A percentile compares a stretch with the other conserved stretches of the same genome.
phyloP scores from a whole-genome alignment of 2,113 vertebrate species.

The Pelvicachromis taeniatus region DNA sequence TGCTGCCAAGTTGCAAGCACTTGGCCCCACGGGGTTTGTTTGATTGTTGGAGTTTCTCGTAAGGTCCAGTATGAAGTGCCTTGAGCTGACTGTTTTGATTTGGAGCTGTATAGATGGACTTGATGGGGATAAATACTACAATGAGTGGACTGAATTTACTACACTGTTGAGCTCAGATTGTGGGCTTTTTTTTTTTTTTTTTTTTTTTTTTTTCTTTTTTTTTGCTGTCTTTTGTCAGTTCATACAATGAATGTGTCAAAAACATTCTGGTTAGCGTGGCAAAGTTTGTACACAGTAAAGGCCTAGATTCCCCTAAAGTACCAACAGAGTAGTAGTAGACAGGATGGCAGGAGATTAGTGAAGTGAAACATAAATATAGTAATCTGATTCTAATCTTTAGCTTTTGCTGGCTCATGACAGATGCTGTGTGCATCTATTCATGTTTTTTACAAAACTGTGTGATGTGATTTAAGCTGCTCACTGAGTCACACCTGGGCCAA shows the following conservation, averaged over 20 bases:
- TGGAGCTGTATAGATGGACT: neutral
- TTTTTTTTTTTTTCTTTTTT: too few species aligned
- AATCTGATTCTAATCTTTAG: neutral
- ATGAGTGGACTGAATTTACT: neutral
- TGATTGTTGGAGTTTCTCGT: too few species aligned
- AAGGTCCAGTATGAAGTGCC: too few species aligned
- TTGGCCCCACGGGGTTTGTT: too few species aligned
- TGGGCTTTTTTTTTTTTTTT: neutral
- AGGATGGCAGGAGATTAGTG: neutral
- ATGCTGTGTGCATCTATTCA: neutral
- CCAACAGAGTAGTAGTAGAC: neutral
- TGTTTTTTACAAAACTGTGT: neutral
- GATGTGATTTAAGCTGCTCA: neutral
- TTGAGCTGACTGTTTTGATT: neutral
- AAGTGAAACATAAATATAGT: neutral
- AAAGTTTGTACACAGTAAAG: rapidly evolving
- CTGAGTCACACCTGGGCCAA: neutral
- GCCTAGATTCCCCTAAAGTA: neutral
- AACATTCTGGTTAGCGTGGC: rapidly evolving
- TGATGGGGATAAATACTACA: neutral
- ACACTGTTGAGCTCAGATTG: rapidly evolving
- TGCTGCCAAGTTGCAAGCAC: too few species aligned
- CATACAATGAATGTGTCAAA: neutral
- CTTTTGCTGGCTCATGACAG: neutral
- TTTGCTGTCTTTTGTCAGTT: neutral